Conservation (phyloP, 1,140 invertebrate genomes). For the Drosophila bipectinata region DNA sequence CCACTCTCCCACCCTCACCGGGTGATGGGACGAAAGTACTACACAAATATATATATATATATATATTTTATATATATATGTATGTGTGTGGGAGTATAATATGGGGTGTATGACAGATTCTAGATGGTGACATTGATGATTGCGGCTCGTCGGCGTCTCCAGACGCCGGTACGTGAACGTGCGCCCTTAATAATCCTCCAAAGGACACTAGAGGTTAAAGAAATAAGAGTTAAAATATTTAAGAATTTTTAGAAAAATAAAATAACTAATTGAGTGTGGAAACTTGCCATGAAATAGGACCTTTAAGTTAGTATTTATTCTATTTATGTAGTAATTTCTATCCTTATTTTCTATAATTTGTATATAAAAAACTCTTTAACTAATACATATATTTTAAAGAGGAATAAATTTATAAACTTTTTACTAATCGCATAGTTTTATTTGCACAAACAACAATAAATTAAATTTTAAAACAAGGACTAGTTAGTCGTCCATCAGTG, state of each 20-base stretch:
- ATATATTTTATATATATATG: not conserved
- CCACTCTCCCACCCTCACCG: not conserved
- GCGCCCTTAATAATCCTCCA: constrained; percentile 74
- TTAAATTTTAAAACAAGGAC: not conserved
- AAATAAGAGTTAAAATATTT: not conserved
- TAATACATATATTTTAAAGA: no score
- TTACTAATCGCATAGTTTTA: no score
- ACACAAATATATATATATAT: not conserved
- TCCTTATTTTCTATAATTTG: no score
- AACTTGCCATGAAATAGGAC: no score
- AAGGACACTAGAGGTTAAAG: constrained; percentile 2
- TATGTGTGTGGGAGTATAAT: not conserved
- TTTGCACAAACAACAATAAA: not conserved
- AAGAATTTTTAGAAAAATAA: not conserved
- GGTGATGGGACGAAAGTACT: no score
- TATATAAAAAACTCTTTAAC: no score
- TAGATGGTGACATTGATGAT: constrained; percentile 73
- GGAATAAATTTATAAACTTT: no score
- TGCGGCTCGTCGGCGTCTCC: constrained; percentile 68
- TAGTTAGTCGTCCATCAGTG: not conserved
- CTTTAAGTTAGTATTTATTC: no score
- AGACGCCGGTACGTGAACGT: constrained; percentile 78
- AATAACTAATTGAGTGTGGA: no score
- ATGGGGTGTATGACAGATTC: not conserved
- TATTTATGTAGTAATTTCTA: no score